Base-by-base conservation (phyloP, 2,888 invertebrate genomes). In the Hymenopus coronatus region DNA sequence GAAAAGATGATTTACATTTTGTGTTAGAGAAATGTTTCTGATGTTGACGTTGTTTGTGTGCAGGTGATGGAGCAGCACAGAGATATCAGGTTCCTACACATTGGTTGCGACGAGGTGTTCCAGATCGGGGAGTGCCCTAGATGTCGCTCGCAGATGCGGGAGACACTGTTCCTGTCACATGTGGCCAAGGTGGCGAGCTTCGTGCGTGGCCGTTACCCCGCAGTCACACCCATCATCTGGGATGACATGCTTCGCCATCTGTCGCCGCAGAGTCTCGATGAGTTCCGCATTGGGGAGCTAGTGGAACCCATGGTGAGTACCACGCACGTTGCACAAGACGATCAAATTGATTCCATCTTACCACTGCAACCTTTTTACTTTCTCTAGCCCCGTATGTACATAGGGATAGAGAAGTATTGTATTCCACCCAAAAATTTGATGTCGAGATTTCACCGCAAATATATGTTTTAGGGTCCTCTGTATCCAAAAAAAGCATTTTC, bases 221-320 rank as follows among this genome's bases (percentile, higher is more conserved):
- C 88, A 15, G 92, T 96, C 28, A 94, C 94, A 27, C 94, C 96
- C 1, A 95, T 97, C 89, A 96, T 97, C 91, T 97, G 97, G 97
- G 97, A 97, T 92, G 97, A 97, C 92, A 97, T 97, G 96, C 92
- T 97, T 89, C 93, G 97, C 0, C 95, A 95, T 91, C 94, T 96
- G 91, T 94, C 95, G 3, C 93, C 95, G 85, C 94, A 95, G 90
- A 94, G 94, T 90, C 93, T 96, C 93, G 93, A 95, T 89, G 95
- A 95, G 90, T 95, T 94, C 46, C 94, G 95, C 83, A 93, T 97
- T 27, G 96, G 96, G 0, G 93, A 94, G 70, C 93, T 96, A 82
- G 96, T 97, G 0, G 96, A 97, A 91, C 96, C 96, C 0, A 97
- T 97, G 96, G 95, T 92, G 89, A 91, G 90, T 88, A 40, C 20